These are phyloP conservation scores for Hydrozoanthus gracilis DNA, from an alignment of 92 coral and sea anemone genomes.

Conservation along the genomic window DNA sequence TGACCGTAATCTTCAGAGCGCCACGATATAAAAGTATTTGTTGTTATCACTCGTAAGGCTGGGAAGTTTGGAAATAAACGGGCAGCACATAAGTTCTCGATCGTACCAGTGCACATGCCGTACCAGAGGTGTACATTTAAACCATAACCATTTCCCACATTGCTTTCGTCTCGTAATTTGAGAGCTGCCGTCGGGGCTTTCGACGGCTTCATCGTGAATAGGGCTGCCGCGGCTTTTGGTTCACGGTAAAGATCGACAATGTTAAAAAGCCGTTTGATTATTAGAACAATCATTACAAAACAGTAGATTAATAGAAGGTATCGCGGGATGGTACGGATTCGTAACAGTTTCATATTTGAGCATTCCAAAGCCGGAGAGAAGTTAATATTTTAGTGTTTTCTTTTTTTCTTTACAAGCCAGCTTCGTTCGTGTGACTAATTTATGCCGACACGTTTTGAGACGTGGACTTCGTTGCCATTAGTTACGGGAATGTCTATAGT, in stretches of 20 bases:
- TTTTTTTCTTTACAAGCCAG: not conserved
- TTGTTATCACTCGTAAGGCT: not conserved
- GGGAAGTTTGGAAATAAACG: constrained; percentile 26
- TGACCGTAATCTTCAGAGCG: constrained; percentile 19
- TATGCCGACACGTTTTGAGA: too few species aligned
- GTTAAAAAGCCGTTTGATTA: not conserved
- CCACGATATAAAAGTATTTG: constrained; percentile 26
- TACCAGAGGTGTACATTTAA: constrained; percentile 29
- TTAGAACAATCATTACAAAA: not conserved
- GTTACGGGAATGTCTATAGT: too few species aligned
- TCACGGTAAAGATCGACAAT: not conserved
- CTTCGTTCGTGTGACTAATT: not conserved
- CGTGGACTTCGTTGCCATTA: too few species aligned
- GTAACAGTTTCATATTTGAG: not conserved
- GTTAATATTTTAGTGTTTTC: too few species aligned
- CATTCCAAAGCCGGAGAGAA: too few species aligned
- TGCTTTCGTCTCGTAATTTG: not conserved
- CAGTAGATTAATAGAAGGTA: not conserved
- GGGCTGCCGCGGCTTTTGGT: not conserved
- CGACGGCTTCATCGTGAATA: not conserved
- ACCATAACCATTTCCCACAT: constrained; percentile 1
- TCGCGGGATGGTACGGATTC: constrained; percentile 15
- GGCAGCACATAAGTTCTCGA: constrained; percentile 13
- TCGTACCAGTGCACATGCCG: not conserved
- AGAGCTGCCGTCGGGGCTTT: not conserved